Conservation (phyloP, 23 tunicate species). For the Ascidia mentula region DNA sequence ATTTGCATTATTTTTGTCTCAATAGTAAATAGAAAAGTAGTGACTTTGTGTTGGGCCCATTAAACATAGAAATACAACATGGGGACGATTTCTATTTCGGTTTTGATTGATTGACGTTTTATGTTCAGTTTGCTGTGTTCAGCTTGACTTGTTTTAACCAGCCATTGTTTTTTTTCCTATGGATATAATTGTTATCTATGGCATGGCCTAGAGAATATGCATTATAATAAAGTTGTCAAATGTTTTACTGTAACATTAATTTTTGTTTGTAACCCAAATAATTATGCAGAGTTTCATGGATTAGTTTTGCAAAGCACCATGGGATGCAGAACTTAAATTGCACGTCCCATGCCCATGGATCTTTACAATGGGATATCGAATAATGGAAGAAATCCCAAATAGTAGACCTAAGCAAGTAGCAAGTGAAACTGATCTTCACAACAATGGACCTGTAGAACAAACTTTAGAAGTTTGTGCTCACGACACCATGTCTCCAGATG, state of each 20-base stretch:
- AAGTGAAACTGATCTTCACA: neutral
- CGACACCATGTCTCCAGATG: neutral
- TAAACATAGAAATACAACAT: too few relatives aligned
- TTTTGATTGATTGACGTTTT: too few relatives aligned
- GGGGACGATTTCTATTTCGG: too few relatives aligned
- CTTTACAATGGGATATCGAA: slow-evolving; percentile 7
- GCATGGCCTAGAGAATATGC: too few relatives aligned
- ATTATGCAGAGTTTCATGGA: neutral
- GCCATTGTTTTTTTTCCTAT: too few relatives aligned
- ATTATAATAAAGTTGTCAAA: neutral
- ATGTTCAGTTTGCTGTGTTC: too few relatives aligned
- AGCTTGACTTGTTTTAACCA: too few relatives aligned
- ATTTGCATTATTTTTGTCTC: too few relatives aligned
- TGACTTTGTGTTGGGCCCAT: too few relatives aligned
- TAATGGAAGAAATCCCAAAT: neutral
- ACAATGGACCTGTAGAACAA: neutral
- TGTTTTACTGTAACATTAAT: neutral
- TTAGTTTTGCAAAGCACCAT: neutral
- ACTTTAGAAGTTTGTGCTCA: neutral
- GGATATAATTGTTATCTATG: too few relatives aligned
- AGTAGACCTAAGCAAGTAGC: neutral
- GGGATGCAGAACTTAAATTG: slow-evolving; percentile 3
- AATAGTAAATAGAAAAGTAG: too few relatives aligned
- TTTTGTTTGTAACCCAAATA: neutral
- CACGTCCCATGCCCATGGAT: slow-evolving; percentile 2